phyloP scores from a whole-genome alignment of 2,113 vertebrate species.

The Meleagris gallopavo region DNA sequence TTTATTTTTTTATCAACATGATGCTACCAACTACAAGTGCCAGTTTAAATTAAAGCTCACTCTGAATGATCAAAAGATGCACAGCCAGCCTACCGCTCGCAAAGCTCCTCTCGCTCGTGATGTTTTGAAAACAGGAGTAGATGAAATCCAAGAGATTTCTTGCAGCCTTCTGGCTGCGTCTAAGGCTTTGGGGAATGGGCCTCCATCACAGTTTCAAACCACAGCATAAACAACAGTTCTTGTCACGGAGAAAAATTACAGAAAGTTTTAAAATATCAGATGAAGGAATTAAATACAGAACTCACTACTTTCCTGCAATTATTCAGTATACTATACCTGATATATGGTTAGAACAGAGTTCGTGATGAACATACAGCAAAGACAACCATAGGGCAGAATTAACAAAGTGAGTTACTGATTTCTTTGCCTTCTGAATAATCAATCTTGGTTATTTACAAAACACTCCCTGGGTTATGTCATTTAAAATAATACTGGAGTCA shows the following conservation, averaged over 20 bases:
- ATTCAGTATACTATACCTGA: background rate
- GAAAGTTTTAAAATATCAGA: background rate
- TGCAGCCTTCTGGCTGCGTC: conserved; percentile 24
- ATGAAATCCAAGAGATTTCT: conserved; percentile 50
- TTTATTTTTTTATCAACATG: conserved; percentile 42
- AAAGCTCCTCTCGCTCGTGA: background rate
- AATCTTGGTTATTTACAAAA: background rate
- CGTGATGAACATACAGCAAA: background rate
- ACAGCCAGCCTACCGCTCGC: background rate
- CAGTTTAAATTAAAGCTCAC: conserved; percentile 55
- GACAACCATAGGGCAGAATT: background rate
- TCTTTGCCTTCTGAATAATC: conserved; percentile 13
- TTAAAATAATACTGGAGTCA: background rate
- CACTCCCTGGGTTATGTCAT: background rate
- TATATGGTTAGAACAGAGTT: conserved; percentile 2
- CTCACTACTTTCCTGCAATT: background rate
- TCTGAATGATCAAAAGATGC: conserved; percentile 50
- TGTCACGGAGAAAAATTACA: background rate
- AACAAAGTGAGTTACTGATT: background rate
- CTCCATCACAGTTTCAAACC: conserved; percentile 31
- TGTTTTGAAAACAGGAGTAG: conserved; percentile 30
- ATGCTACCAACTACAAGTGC: conserved; percentile 29
- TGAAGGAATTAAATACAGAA: conserved; percentile 3
- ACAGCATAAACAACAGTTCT: background rate
- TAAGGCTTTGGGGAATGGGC: background rate